Conservation (phyloP, 2,888 invertebrate species). For the Callinectes sapidus region DNA sequence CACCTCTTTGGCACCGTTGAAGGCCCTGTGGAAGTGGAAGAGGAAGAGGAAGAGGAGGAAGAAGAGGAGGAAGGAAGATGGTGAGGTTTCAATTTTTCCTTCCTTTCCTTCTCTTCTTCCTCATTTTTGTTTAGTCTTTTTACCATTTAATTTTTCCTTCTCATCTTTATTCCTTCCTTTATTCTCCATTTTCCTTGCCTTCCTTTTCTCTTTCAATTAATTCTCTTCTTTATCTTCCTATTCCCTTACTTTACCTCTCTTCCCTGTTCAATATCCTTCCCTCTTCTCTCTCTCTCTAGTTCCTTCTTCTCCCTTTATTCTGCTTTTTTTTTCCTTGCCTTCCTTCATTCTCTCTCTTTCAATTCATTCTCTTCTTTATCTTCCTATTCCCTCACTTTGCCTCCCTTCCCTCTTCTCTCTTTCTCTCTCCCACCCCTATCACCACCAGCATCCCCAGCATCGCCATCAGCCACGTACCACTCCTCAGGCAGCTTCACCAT, state of each 20-base stretch:
- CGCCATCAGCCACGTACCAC: constrained; percentile 54
- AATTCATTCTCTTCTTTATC: too few species aligned
- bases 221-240: too few species aligned
- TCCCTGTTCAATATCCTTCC: neutral
- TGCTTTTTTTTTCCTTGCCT: too few species aligned
- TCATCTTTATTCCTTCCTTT: neutral
- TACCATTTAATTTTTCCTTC: neutral
- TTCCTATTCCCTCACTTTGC: neutral
- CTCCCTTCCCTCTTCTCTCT: neutral
- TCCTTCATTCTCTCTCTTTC: neutral
- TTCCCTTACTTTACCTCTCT: neutral
- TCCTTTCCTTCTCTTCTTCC: neutral
- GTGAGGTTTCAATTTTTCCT: neutral
- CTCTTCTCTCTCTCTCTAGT: too few species aligned
- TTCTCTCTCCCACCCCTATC: too few species aligned
- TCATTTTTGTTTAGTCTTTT: neutral
- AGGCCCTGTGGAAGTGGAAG: constrained; percentile 55
- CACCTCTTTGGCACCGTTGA: constrained; percentile 68
- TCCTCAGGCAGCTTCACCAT: constrained; percentile 59
- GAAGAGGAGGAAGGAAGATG: neutral
- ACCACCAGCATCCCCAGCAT: neutral
- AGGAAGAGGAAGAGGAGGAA: neutral
- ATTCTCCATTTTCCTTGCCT: neutral
- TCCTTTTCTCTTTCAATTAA: neutral
- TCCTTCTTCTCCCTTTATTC: neutral